A percentile compares a stretch with the other conserved stretches of the same genome.
Conservation (phyloP, 2,888 invertebrate species). For the Ectemnius cavifrons region DNA sequence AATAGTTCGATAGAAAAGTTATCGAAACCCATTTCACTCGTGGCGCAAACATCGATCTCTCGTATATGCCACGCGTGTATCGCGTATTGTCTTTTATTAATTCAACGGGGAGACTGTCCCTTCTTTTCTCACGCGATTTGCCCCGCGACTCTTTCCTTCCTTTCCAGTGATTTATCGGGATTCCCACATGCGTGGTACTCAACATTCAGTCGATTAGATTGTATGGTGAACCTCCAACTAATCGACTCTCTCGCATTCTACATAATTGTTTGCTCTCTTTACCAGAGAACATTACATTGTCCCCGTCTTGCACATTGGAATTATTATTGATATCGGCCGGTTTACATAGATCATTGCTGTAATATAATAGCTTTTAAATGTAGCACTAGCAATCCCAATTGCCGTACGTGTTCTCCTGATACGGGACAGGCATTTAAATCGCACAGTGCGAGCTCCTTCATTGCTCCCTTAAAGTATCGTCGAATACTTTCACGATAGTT, state of each 20-base stretch:
- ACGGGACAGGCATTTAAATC: no score
- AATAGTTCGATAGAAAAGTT: conserved; percentile 25
- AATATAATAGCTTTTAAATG: no score
- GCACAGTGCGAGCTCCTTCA: no score
- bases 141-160: conserved; percentile 17
- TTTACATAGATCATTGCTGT: no score
- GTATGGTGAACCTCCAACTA: conserved; percentile 50
- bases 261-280: conserved; percentile 43
- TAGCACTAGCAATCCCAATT: no score
- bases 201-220: conserved; percentile 44
- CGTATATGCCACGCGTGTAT: conserved; percentile 33
- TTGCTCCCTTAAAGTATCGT: no score
- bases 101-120: conserved; percentile 36
- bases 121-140: not conserved
- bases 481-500: no score
- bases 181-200: conserved; percentile 16
- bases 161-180: conserved; percentile 42
- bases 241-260: conserved; percentile 26
- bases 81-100: conserved; percentile 47
- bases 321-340: not conserved
- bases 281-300: conserved; percentile 33
- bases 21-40: conserved; percentile 27
- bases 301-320: not conserved
- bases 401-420: no score
- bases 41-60: conserved; percentile 21